Evolutionary conservation across 37 sponge, comb jelly and placozoan genomes (phyloP), one percentile per base, ranked within the genome.

Genomic region (Halichondria panicea): DNA sequence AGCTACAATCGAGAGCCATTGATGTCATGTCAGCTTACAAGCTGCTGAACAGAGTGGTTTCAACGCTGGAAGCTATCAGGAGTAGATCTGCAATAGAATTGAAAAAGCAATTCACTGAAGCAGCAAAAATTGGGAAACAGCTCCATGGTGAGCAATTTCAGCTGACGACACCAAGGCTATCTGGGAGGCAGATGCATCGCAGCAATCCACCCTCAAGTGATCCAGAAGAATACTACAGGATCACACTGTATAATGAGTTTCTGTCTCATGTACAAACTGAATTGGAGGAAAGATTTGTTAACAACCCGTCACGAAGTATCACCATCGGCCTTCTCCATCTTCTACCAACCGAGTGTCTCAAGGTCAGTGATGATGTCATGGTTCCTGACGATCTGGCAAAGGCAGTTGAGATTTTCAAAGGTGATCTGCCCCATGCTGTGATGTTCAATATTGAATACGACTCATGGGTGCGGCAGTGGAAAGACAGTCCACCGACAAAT

Each of bases 21-120:
- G 81, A 81, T 81, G 77, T 80, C 28, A 28, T 75, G 32, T 79
- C 80, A 66, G 88, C 88, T 18, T 87, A 87, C 68, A 64, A 77
- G 21, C 40, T 52, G 45, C 80, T 78, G 31, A 63, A 30, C 45
- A 28, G 27, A 30, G 66, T 66, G n/a, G 41, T 75, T 25, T 27
- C 44, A 33, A 35, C 34, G 48, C 32, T 86, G 57, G 27, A 79
- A 43, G 56, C 28, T 46, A 70, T 86, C 69, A 76, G 85, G 58
- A 43, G 64, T 15, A 62, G 53, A 9, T 69, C 72, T 19, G 63
- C 43, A 34, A 56, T 35, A 18, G 62, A 67, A 44, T 83, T 83
- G 41, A 55, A 22, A 46, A 59, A 37, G 31, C 43, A 70, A 13
- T 76, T 76, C 39, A 60, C 27, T 22, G 63, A 70, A 43, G 66